Evolutionary conservation across 2,113 vertebrate species (phyloP).

Genomic region (Mesocricetus auratus): DNA sequence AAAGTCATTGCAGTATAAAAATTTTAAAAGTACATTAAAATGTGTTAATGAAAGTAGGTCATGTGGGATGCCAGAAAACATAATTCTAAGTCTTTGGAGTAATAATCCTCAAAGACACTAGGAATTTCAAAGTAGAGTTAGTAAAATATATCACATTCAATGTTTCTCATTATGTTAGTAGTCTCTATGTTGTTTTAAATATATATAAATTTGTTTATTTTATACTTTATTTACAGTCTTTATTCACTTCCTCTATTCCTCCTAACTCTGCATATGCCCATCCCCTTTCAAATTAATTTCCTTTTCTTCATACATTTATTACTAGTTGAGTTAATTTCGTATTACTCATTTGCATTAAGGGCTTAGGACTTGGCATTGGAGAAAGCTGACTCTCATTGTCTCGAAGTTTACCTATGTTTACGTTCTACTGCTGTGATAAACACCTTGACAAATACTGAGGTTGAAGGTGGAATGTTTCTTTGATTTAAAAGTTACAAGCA

Average conservation of each 20-base stretch:
- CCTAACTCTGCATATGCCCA: accelerated
- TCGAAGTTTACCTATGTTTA: neutral
- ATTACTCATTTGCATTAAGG: neutral
- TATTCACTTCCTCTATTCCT: neutral
- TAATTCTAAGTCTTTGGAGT: neutral
- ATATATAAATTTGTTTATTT: neutral
- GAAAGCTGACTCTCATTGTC: neutral
- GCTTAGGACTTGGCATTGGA: neutral
- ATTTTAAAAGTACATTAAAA: neutral
- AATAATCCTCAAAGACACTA: neutral
- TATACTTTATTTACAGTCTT: neutral
- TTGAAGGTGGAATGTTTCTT: neutral
- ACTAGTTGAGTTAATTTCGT: neutral
- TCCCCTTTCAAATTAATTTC: too few relatives aligned
- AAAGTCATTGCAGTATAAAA: neutral
- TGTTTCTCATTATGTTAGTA: neutral
- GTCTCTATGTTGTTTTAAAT: neutral
- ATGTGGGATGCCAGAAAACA: accelerated
- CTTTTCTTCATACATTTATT: neutral
- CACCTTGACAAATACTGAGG: neutral
- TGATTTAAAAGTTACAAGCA: neutral
- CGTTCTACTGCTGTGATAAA: neutral
- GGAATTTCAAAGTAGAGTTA: neutral
- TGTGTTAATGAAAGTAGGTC: too few relatives aligned
- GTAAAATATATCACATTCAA: neutral